Evolutionary conservation across 2,797 vertebrate species (phyloP).

Genomic region (Xiphophorus birchmanni): DNA sequence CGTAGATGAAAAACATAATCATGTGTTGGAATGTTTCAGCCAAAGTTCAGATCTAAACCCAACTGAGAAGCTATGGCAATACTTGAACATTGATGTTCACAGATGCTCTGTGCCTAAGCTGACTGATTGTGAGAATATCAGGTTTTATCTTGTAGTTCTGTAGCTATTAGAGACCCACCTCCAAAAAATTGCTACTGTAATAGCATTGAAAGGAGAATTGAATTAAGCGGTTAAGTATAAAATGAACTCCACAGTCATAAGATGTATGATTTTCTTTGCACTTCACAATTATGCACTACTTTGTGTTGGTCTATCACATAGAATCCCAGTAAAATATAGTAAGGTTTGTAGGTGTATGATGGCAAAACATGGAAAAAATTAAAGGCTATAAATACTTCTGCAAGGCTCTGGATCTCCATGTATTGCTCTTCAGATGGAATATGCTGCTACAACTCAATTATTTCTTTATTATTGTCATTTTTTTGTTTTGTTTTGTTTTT

Average conservation of each 20-base stretch:
- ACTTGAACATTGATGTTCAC: not conserved
- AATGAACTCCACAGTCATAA: not conserved
- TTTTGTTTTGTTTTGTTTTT: not conserved
- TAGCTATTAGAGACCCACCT: not conserved
- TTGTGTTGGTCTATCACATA: not conserved
- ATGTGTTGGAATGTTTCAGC: not conserved
- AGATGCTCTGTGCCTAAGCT: not conserved
- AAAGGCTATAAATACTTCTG: not conserved
- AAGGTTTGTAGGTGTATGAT: not conserved
- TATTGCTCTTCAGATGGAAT: constrained; percentile 22
- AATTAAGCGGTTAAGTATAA: not conserved
- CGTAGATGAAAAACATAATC: not conserved
- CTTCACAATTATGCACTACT: not conserved
- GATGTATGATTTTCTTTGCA: not conserved
- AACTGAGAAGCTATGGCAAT: not conserved
- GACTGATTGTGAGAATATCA: not conserved
- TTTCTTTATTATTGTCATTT: constrained; percentile 1
- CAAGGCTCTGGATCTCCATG: not conserved
- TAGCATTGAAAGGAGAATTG: not conserved
- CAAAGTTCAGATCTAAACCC: not conserved
- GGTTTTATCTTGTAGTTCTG: not conserved
- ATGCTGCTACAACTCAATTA: not conserved
- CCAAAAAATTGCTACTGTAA: not conserved
- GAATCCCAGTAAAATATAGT: not conserved
- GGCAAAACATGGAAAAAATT: not conserved